phyloP scores from a whole-genome alignment of 2,113 vertebrate genomes.

The Oncorhynchus kisutch region DNA sequence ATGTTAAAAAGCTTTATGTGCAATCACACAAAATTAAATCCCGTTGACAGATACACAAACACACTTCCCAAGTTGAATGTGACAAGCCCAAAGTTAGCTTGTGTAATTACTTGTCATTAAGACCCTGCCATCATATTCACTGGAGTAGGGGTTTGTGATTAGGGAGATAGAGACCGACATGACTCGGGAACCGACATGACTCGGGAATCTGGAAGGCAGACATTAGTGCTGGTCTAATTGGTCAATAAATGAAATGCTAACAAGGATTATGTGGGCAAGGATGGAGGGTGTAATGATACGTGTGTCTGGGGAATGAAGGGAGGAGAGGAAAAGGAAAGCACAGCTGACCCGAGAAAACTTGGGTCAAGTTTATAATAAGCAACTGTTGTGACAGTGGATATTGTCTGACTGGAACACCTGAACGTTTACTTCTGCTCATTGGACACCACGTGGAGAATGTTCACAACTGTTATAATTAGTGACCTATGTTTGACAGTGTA shows the following conservation, averaged over 20 bases:
- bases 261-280: neutral
- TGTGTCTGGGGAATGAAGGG: neutral
- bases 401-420: too few species aligned
- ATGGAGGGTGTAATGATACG: constrained; percentile 3
- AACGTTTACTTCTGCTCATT: neutral
- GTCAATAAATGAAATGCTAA: neutral
- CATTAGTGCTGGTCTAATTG: neutral
- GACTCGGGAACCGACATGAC: neutral
- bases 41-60: too few species aligned
- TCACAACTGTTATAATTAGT: too few species aligned
- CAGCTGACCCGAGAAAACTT: neutral
- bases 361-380: neutral
- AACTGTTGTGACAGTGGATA: neutral
- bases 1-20: too few species aligned
- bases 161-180: neutral
- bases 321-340: neutral
- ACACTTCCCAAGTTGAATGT: too few species aligned
- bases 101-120: neutral
- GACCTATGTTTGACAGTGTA: too few species aligned
- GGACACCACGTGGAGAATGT: neutral
- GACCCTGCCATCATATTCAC: neutral
- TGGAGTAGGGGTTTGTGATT: neutral
- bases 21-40: too few species aligned
- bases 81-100: neutral
- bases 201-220: neutral